phyloP scores from a whole-genome alignment of 2,888 invertebrate genomes.

The Cheilosia vernalis region DNA sequence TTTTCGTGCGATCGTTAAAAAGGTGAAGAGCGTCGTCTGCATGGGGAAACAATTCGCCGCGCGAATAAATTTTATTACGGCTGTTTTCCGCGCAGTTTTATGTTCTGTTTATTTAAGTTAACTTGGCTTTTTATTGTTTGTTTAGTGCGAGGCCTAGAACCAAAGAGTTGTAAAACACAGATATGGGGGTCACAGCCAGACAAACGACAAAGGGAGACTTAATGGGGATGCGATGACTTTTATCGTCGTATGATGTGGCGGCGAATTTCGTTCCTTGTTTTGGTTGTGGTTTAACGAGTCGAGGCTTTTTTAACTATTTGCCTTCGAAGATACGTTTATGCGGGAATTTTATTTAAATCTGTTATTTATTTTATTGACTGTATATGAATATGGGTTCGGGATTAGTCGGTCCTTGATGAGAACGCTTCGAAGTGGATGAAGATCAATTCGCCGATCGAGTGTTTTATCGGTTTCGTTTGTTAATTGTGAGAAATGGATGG shows the following conservation, averaged over 20 bases:
- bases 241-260: slow-evolving; percentile 32
- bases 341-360: slow-evolving; percentile 47
- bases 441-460: slow-evolving; percentile 61
- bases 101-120: slow-evolving; percentile 65
- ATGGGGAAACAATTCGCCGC: slow-evolving; percentile 60
- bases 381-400: slow-evolving; percentile 64
- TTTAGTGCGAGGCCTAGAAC: slow-evolving; percentile 42
- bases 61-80: slow-evolving; percentile 65
- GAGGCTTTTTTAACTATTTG: slow-evolving; percentile 40
- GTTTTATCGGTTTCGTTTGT: slow-evolving; percentile 44
- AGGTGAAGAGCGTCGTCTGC: slow-evolving; percentile 19
- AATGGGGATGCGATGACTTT: slow-evolving; percentile 29
- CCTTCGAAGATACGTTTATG: slow-evolving; percentile 51
- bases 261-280: slow-evolving; percentile 60
- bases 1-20: slow-evolving; percentile 56
- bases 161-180: slow-evolving; percentile 10
- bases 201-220: not conserved
- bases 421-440: not conserved
- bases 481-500: slow-evolving; percentile 34
- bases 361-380: slow-evolving; percentile 62
- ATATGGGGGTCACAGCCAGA: slow-evolving; percentile 23
- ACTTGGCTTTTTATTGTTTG: slow-evolving; percentile 46
- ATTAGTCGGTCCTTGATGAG: slow-evolving; percentile 4
- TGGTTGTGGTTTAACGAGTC: slow-evolving; percentile 17
- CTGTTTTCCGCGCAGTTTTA: slow-evolving; percentile 67